Conservation (phyloP, 2,888 invertebrate genomes). For the Epirrhoe tristata region DNA sequence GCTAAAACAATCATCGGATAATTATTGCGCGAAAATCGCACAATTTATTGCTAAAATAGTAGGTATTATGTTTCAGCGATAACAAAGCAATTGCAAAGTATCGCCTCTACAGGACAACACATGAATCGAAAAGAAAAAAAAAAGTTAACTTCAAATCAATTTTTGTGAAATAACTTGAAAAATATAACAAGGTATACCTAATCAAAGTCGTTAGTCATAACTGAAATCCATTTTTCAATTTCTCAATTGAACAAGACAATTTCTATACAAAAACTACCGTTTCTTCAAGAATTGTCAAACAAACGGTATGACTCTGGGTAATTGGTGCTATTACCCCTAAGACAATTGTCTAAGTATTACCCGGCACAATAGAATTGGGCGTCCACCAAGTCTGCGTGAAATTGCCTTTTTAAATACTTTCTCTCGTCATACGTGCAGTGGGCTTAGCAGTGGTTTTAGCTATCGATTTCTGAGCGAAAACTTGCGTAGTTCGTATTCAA, state of each 20-base stretch:
- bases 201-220: no score
- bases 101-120: no score
- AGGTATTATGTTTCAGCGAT: no score
- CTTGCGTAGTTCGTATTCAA: neutral
- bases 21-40: no score
- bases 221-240: neutral
- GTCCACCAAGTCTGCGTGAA: conserved; percentile 74
- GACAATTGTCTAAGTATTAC: neutral
- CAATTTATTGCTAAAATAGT: no score
- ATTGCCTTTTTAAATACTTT: conserved; percentile 83
- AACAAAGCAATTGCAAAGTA: no score
- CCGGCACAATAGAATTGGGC: conserved; percentile 81
- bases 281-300: conserved; percentile 40
- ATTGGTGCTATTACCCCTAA: conserved; percentile 71
- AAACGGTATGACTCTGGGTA: conserved; percentile 55
- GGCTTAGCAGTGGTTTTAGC: conserved; percentile 1
- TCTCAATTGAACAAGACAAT: conserved; percentile 30
- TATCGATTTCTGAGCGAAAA: conserved; percentile 4
- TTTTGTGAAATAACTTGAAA: no score
- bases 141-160: no score
- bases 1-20: no score
- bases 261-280: conserved; percentile 29
- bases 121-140: no score
- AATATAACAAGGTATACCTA: no score
- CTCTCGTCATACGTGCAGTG: conserved; percentile 43